A percentile compares a stretch with the other conserved stretches of the same genome.
Evolutionary conservation across 2,797 vertebrate species (phyloP).

Genomic region (Furcifer pardalis): DNA sequence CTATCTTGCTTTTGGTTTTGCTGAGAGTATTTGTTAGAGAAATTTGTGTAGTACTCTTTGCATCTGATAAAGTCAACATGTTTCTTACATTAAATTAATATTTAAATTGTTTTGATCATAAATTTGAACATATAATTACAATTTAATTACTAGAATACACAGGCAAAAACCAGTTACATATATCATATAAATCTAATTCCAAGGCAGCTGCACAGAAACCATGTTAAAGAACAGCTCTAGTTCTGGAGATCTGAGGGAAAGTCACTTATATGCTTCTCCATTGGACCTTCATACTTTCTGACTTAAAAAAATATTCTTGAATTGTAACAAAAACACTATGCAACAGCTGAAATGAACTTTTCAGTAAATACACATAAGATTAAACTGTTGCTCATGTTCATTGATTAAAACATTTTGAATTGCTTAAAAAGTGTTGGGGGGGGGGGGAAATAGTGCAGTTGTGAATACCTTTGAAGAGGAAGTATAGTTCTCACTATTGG

Average conservation of each 20-base stretch:
- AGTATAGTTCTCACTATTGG: too few species aligned
- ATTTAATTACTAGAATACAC: not conserved
- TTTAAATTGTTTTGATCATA: not conserved
- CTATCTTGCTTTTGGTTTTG: slow-evolving; percentile 27
- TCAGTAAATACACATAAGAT: not conserved
- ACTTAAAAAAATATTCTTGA: not conserved
- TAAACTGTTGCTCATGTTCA: not conserved
- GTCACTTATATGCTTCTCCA: not conserved
- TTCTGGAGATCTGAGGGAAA: not conserved
- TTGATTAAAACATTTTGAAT: not conserved
- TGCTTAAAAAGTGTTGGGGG: not conserved
- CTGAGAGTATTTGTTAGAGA: slow-evolving; percentile 25
- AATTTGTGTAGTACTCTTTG: not conserved
- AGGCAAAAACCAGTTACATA: not conserved
- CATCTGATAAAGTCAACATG: slow-evolving; percentile 8
- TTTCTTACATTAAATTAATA: slow-evolving; percentile 1
- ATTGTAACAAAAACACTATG: not conserved
- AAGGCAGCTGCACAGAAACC: not conserved
- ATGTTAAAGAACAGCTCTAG: not conserved
- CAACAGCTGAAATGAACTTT: not conserved
- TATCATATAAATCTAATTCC: not conserved
- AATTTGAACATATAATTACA: not conserved
- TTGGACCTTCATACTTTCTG: not conserved
- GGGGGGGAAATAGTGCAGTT: too few species aligned
- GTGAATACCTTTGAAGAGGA: too few species aligned